Base-by-base conservation (phyloP, 2,797 vertebrate genomes). In the Etheostoma nigrum region DNA sequence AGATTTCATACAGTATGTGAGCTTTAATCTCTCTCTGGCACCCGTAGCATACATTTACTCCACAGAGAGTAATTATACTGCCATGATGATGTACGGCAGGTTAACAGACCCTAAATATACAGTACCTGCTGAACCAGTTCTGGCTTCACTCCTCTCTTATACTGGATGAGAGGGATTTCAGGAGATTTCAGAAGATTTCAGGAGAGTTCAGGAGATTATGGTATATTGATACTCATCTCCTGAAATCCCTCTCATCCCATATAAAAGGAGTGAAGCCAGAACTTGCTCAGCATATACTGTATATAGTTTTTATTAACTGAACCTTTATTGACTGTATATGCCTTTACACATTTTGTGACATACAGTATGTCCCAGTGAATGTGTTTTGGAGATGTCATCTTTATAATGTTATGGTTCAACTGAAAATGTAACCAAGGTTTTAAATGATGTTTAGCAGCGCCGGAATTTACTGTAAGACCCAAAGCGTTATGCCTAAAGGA, bases 121-220 rank as follows among this genome's bases (percentile, higher is more conserved):
- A 64, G 13, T 0, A 15, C 51, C 45, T 40, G 25, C 55, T 49
- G 51, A 25, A 33, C 2, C 0, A 25, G 27, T 33, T 51, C 45
- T 42, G 68, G 61, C 13, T 68, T 74, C 25, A 27, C 36, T 79
- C 60, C 27, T 79, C 60, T 51, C 16, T 58, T 36, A 36, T 18
- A 5, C 7, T 1, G 27, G 53, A 81, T 68, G 4, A 36, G 11
- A 67, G 49, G 25, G 73, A 48, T 74, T 72, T 71, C 2, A 55
- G 47, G 27, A 27, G 73, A 48, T 71, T 72, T 71, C 2, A 55
- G 47, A 5, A 48, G 55, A 72, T 78, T 30, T 71, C 2, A 55
- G 47, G 27, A 27, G 73, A 48, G 71, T 72, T 71, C 2, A 55
- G 47, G 6, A 48, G 55, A 72, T 83, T 30, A 67, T 6, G 67